A percentile compares a stretch with the other conserved stretches of the same genome.
phyloP scores from a whole-genome alignment of 2,888 invertebrate species.

The Lasioglossum marginatum region DNA sequence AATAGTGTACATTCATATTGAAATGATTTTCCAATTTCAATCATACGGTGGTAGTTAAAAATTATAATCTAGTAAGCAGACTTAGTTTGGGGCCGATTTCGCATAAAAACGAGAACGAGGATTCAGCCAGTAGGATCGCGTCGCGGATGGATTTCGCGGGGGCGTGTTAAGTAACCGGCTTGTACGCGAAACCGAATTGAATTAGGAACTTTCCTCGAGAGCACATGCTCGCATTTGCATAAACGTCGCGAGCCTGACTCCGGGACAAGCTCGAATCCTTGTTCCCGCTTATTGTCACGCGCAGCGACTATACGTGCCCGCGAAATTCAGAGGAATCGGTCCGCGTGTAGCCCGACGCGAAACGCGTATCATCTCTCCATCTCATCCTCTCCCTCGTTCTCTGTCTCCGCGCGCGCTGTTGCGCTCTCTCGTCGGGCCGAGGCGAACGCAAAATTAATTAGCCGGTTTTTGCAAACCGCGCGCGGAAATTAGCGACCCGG shows the following conservation, averaged over 20 bases:
- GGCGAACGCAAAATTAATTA: constrained; percentile 49
- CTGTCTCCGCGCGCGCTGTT: neutral
- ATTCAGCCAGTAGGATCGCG: neutral
- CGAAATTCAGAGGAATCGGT: constrained; percentile 51
- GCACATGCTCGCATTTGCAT: constrained; percentile 81
- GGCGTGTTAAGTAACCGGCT: constrained; percentile 66
- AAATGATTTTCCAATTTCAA: too few species aligned
- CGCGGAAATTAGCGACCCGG: constrained; percentile 40
- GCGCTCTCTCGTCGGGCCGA: neutral
- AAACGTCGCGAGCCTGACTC: constrained; percentile 72
- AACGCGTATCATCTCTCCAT: neutral
- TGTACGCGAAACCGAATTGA: constrained; percentile 80
- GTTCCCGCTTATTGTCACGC: constrained; percentile 46
- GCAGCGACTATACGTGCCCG: constrained; percentile 45
- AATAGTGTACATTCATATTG: too few species aligned
- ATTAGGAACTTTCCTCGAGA: constrained; percentile 79
- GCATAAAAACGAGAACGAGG: neutral
- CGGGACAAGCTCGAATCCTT: constrained; percentile 46
- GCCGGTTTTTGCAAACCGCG: constrained; percentile 42
- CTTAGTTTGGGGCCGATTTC: neutral
- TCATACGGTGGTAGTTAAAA: too few species aligned
- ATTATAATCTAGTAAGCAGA: neutral
- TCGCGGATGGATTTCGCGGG: constrained; percentile 7
- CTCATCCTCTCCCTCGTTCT: neutral
- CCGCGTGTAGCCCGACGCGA: constrained; percentile 4